These are phyloP conservation scores for Montipora foliosa DNA, from an alignment of 64 coral and sea anemone genomes.

Conservation along the genomic window DNA sequence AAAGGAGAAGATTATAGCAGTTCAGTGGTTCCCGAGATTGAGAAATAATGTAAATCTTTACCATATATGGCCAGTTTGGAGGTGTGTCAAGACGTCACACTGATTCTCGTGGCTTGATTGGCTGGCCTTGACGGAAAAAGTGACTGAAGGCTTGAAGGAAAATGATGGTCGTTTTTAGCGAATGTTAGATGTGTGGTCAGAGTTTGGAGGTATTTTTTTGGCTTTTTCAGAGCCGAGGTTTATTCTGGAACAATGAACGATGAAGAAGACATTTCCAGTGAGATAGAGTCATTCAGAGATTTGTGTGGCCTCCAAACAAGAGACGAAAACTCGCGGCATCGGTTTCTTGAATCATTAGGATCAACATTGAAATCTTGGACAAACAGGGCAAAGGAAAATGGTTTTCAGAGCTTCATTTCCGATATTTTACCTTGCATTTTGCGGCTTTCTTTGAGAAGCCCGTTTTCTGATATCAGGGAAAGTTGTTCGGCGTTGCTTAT, in stretches of 20 bases:
- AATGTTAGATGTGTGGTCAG: constrained; percentile 18
- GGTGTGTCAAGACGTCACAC: constrained; percentile 92
- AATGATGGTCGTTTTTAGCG: neutral
- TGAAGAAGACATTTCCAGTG: constrained; percentile 86
- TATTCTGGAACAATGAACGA: constrained; percentile 86
- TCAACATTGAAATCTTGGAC: constrained; percentile 77
- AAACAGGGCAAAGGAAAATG: constrained; percentile 64
- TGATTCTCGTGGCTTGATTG: constrained; percentile 64
- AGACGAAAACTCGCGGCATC: constrained; percentile 72
- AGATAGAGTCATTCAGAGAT: constrained; percentile 79
- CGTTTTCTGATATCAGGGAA: constrained; percentile 93
- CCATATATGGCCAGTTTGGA: constrained; percentile 88
- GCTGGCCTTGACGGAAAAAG: constrained; percentile 53
- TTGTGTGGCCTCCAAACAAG: constrained; percentile 83
- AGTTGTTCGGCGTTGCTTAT: constrained; percentile 76
- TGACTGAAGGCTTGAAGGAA: neutral
- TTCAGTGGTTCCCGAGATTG: neutral
- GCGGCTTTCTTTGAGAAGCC: constrained; percentile 83
- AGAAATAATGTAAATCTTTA: neutral
- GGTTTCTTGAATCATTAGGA: constrained; percentile 79
- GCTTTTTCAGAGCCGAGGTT: constrained; percentile 23
- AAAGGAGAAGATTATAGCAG: neutral
- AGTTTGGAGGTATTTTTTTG: constrained; percentile 39
- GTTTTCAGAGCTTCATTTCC: constrained; percentile 71
- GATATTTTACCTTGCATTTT: constrained; percentile 88